Percentiles rank a stretch among this genome's conserved stretches.
Conservation (phyloP, 2,797 vertebrate genomes). For the Distichodus sexfasciatus region DNA sequence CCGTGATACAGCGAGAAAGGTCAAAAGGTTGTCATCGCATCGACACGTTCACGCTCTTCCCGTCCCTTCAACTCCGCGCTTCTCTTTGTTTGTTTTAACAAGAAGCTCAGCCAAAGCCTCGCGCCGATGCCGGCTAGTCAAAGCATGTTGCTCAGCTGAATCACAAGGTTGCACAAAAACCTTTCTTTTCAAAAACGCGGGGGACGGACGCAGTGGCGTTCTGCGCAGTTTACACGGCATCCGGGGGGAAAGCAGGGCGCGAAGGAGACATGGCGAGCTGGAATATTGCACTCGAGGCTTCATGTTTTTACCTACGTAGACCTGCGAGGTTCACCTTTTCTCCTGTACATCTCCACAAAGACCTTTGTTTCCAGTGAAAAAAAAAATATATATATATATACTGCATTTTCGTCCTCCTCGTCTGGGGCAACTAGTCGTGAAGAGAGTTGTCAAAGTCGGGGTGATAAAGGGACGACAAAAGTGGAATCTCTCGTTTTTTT, state of each 20-base stretch:
- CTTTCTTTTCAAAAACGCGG: too few relatives aligned
- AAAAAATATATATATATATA: too few relatives aligned
- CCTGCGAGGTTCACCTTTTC: conserved; percentile 63
- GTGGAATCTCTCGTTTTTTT: conserved; percentile 36
- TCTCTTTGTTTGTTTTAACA: conserved; percentile 45
- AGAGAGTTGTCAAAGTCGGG: too few relatives aligned
- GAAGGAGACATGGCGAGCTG: conserved; percentile 49
- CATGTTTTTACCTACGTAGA: conserved; percentile 65
- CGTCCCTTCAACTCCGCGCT: conserved; percentile 40
- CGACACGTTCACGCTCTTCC: conserved; percentile 27
- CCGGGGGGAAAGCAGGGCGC: conserved; percentile 48
- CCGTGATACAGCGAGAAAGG: conserved; percentile 19
- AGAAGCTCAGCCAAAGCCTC: conserved; percentile 43
- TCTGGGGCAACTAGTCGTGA: conserved; percentile 69
- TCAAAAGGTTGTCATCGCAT: conserved; percentile 29
- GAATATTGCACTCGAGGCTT: conserved; percentile 81
- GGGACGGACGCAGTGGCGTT: too few relatives aligned
- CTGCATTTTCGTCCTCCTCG: conserved; percentile 69
- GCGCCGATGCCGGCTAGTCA: conserved; percentile 66
- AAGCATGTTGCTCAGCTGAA: conserved; percentile 69
- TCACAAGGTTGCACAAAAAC: conserved; percentile 66
- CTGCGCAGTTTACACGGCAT: too few relatives aligned
- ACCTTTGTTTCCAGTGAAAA: conserved; percentile 75
- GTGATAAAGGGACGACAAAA: too few relatives aligned
- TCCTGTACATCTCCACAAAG: conserved; percentile 68